Conservation (phyloP, 2,113 vertebrate genomes). For the Channa maculata region DNA sequence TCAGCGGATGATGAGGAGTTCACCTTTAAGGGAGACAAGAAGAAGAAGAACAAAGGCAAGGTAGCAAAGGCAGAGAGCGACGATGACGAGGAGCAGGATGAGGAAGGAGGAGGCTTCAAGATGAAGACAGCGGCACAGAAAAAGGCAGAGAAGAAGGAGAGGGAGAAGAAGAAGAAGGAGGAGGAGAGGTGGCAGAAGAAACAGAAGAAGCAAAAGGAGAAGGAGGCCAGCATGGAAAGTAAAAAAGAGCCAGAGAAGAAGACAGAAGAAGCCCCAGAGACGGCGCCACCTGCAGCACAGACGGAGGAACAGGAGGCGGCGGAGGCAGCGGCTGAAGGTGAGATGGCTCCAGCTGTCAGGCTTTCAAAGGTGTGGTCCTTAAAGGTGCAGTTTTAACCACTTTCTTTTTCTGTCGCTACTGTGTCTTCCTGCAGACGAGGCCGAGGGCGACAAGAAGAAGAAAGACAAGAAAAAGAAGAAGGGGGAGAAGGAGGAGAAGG, state of each 20-base stretch:
- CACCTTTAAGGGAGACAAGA: conserved; percentile 84
- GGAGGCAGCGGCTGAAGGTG: conserved; percentile 85
- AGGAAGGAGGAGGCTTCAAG: conserved; percentile 86
- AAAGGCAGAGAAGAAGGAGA: conserved; percentile 98
- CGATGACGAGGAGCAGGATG: conserved; percentile 81
- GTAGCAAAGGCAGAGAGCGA: conserved; percentile 79
- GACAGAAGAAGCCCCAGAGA: conserved; percentile 55
- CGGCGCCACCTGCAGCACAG: conserved; percentile 19
- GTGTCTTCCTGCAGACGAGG: conserved; percentile 79
- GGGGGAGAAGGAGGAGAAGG: conserved; percentile 90
- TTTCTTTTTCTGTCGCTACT: neutral
- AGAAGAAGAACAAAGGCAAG: conserved; percentile 87
- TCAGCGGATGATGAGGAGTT: conserved; percentile 76
- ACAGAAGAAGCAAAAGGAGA: conserved; percentile 79
- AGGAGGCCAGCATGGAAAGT: conserved; percentile 51
- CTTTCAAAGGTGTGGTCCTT: no score
- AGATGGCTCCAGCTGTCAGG: neutral
- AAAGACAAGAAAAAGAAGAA: conserved; percentile 97
- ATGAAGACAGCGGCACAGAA: conserved; percentile 98
- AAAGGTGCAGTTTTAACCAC: conserved; percentile 78
- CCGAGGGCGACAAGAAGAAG: conserved; percentile 95
- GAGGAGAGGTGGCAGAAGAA: conserved; percentile 79
- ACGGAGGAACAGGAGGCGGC: conserved; percentile 86
- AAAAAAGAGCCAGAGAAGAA: conserved; percentile 62
- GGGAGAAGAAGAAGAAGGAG: conserved; percentile 94